phyloP scores from a whole-genome alignment of 2,113 vertebrate species.

The Microtus richardsoni region DNA sequence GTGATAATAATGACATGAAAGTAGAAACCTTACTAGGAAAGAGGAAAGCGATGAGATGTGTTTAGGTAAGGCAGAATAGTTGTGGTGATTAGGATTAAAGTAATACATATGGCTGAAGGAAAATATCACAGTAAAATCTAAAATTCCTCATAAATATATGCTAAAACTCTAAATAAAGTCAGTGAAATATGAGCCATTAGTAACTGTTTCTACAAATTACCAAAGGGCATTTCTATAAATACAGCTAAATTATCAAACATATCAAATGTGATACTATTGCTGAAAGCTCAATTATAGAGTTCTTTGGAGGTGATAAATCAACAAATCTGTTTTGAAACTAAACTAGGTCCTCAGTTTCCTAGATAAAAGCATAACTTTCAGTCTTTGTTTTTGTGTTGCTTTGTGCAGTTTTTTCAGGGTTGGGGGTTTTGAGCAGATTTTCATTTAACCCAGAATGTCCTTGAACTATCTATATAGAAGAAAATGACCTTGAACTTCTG shows the following conservation, averaged over 20 bases:
- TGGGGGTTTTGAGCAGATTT: fast-evolving
- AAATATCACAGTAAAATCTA: not conserved
- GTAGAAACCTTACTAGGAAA: not conserved
- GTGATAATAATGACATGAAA: not conserved
- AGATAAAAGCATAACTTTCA: not conserved
- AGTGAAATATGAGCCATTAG: not conserved
- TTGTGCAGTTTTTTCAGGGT: not conserved
- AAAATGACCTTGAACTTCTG: not conserved
- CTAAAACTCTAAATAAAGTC: not conserved
- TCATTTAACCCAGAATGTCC: not conserved
- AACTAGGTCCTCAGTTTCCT: not conserved
- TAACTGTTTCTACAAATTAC: not conserved
- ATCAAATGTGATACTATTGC: not conserved
- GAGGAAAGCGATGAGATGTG: not conserved
- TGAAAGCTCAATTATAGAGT: not conserved
- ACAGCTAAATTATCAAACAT: not conserved
- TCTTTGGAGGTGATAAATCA: not conserved
- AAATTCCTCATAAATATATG: not conserved
- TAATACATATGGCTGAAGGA: not conserved
- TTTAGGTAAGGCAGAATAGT: not conserved
- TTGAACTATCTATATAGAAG: not conserved
- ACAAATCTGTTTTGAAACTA: not conserved
- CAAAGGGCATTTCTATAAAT: not conserved
- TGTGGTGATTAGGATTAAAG: not conserved
- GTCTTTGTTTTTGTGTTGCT: not conserved